A percentile compares a stretch with the other conserved stretches of the same genome.
These are phyloP conservation scores for Ennomos quercinarius DNA, from an alignment of 2,888 invertebrate species.

Conservation along the genomic window DNA sequence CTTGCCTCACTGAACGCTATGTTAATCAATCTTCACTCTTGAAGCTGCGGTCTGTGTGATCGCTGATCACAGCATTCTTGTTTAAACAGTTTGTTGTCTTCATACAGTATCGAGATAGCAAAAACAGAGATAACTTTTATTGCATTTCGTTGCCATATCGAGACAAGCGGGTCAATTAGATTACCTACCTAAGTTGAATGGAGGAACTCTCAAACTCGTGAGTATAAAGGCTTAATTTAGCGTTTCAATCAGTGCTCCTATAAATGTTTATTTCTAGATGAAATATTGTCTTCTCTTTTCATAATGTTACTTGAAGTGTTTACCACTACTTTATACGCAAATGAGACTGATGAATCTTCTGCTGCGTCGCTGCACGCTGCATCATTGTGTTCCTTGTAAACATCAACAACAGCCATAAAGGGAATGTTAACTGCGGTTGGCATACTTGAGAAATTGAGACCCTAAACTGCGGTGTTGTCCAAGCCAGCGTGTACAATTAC, in stretches of 20 bases:
- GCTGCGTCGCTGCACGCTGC: background rate
- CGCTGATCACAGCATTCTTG: background rate
- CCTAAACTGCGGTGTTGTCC: constrained; percentile 1
- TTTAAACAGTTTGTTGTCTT: background rate
- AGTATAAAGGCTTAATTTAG: no score
- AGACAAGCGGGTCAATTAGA: no score
- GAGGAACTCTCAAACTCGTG: no score
- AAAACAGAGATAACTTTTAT: no score
- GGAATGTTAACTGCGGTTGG: background rate
- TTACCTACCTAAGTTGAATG: no score
- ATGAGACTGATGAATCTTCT: background rate
- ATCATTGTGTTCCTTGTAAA: constrained; percentile 7
- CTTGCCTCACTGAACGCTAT: constrained; percentile 5
- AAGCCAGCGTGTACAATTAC: constrained; percentile 10
- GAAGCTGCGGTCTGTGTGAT: constrained; percentile 6
- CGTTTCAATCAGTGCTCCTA: no score
- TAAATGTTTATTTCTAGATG: no score
- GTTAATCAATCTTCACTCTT: constrained; percentile 11
- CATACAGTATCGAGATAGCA: no score
- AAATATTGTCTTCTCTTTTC: no score
- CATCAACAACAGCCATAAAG: constrained; percentile 2
- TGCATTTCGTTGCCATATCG: no score
- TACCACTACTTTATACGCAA: background rate
- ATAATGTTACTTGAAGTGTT: no score
- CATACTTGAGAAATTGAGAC: background rate